Evolutionary conservation across 2,888 invertebrate species (phyloP).

Genomic region (Eumerus sabulonum): DNA sequence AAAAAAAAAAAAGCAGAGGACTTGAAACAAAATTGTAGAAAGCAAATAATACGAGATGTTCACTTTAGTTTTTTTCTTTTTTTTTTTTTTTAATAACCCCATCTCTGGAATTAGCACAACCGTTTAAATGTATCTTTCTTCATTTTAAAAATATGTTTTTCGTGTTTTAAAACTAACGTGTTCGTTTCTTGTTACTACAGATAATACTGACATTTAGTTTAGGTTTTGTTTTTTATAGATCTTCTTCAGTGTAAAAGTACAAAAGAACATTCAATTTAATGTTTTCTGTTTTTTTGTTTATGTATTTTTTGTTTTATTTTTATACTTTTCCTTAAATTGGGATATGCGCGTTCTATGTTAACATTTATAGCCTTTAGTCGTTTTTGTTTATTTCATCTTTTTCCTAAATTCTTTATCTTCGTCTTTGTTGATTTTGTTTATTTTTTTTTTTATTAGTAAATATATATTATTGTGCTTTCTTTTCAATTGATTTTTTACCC

Average conservation of each 20-base stretch:
- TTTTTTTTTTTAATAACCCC: conserved; percentile 46
- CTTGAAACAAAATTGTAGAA: background rate
- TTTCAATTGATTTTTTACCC: conserved; percentile 64
- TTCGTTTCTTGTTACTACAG: conserved; percentile 47
- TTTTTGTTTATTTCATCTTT: conserved; percentile 38
- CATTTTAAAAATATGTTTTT: conserved; percentile 51
- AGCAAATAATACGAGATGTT: background rate
- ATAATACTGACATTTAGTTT: conserved; percentile 65
- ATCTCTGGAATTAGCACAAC: conserved; percentile 67
- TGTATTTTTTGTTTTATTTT: conserved; percentile 31
- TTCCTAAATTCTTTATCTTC: conserved; percentile 48
- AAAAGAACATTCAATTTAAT: conserved; percentile 67
- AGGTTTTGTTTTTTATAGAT: conserved; percentile 36
- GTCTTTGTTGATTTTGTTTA: conserved; percentile 43
- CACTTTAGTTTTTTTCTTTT: background rate
- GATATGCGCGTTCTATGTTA: conserved; percentile 69
- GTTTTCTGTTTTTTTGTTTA: conserved; percentile 27
- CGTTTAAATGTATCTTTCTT: conserved; percentile 59
- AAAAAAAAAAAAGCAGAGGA: conserved; percentile 26
- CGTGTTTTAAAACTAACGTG: conserved; percentile 23
- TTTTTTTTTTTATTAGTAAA: conserved; percentile 31
- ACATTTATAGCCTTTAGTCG: conserved; percentile 63
- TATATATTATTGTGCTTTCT: conserved; percentile 68
- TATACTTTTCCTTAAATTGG: conserved; percentile 62
- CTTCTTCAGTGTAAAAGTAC: conserved; percentile 68